phyloP scores from a whole-genome alignment of 2,888 invertebrate species.

The Polyommatus iphigenia region DNA sequence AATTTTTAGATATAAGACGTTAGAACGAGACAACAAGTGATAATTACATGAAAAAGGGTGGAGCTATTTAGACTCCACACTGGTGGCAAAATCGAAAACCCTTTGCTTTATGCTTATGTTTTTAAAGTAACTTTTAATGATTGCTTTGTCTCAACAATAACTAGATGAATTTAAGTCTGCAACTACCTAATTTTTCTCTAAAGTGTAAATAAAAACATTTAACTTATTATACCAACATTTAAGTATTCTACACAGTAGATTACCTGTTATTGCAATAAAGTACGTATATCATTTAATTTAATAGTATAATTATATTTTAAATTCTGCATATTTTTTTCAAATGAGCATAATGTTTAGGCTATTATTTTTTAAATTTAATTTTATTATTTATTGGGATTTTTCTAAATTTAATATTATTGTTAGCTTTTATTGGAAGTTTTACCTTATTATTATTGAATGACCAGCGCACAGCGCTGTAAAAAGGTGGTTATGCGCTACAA shows the following conservation, averaged over 20 bases:
- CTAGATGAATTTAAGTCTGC: neutral
- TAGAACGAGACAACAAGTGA: neutral
- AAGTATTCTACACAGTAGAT: conserved; percentile 7
- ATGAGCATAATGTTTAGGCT: neutral
- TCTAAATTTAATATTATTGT: neutral
- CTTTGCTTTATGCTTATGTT: neutral
- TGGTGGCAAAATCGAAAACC: too few species aligned
- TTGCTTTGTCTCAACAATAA: neutral
- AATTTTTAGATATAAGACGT: neutral
- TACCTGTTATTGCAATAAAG: conserved; percentile 12
- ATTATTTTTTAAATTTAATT: neutral
- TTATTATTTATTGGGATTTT: conserved; percentile 13
- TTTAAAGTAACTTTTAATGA: neutral
- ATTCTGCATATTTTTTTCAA: conserved; percentile 14
- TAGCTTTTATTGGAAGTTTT: neutral
- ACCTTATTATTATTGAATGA: neutral
- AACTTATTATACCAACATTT: neutral
- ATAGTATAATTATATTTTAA: conserved; percentile 17
- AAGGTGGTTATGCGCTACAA: neutral
- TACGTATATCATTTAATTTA: conserved; percentile 1
- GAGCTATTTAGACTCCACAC: too few species aligned
- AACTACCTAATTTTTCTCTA: neutral
- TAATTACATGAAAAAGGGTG: neutral
- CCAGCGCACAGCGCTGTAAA: neutral
- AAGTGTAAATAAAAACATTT: neutral